A percentile compares a stretch with the other conserved stretches of the same genome.
These are phyloP conservation scores for Agrotis segetum DNA, from an alignment of 2,888 invertebrate species.

Conservation along the genomic window DNA sequence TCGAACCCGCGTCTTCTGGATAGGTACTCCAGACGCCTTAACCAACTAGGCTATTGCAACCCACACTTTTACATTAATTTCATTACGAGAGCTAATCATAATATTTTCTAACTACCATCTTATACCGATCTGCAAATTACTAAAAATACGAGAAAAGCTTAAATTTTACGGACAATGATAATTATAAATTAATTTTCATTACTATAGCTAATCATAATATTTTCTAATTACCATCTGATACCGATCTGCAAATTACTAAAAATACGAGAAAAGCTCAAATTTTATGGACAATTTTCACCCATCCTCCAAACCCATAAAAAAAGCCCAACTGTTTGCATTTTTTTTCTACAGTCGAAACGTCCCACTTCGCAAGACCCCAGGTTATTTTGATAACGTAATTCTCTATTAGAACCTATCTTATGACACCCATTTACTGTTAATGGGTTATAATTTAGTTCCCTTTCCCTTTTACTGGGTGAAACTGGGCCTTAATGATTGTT, in stretches of 20 bases:
- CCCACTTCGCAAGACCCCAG: neutral
- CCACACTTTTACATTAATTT: too few relatives aligned
- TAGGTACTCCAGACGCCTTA: too few relatives aligned
- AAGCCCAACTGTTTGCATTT: neutral
- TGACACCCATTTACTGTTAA: conserved; percentile 50
- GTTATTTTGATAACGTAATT: conserved; percentile 31
- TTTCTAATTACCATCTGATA: neutral
- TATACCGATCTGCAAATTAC: neutral
- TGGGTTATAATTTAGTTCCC: conserved; percentile 50
- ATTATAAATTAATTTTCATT: too few relatives aligned
- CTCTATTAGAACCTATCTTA: conserved; percentile 42
- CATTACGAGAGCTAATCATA: too few relatives aligned
- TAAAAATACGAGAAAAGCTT: neutral
- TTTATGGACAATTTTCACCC: neutral
- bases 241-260: neutral
- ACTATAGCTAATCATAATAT: too few relatives aligned
- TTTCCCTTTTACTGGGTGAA: conserved; percentile 22
- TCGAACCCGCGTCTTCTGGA: too few relatives aligned
- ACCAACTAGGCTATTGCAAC: too few relatives aligned
- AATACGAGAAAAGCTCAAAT: neutral
- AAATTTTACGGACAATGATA: neutral
- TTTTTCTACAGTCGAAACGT: neutral
- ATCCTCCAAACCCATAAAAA: too few relatives aligned
- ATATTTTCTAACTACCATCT: neutral
- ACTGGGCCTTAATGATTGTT: conserved; percentile 53